Evolutionary conservation across 2,888 invertebrate genomes (phyloP).

Genomic region (Ectropis crepuscularia): DNA sequence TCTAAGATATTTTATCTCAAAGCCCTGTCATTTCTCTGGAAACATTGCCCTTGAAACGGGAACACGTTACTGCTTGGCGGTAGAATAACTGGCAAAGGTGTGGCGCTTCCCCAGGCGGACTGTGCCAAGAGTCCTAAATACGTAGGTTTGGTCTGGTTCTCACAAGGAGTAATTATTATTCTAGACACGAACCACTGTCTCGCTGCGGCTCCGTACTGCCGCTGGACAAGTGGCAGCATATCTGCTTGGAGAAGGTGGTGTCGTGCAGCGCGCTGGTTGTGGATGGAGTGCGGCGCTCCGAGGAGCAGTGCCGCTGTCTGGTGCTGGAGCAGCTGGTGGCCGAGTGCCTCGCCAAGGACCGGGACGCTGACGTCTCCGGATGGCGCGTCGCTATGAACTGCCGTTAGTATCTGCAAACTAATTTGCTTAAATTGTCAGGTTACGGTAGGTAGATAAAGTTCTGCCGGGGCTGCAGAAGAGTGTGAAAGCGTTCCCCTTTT

Average conservation of each 20-base stretch:
- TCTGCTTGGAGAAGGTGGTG: conserved; percentile 91
- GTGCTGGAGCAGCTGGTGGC: conserved; percentile 89
- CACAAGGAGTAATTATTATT: not conserved
- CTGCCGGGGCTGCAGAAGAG: no score
- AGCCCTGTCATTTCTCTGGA: no score
- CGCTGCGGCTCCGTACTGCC: conserved; percentile 87
- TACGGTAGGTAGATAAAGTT: no score
- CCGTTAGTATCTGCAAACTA: conserved; percentile 76
- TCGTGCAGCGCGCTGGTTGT: conserved; percentile 86
- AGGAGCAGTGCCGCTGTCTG: conserved; percentile 87
- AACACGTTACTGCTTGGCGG: no score
- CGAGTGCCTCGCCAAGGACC: conserved; percentile 88
- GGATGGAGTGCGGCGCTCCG: conserved; percentile 64
- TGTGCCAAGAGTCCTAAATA: no score
- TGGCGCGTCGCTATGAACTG: conserved; percentile 91
- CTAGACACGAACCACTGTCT: conserved; percentile 86
- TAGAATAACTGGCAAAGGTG: no score
- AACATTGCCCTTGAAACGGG: no score
- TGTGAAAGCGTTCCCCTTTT: no score
- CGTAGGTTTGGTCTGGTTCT: no score
- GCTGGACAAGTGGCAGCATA: conserved; percentile 88
- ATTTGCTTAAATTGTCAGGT: not conserved
- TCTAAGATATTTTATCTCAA: no score
- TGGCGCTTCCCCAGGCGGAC: no score
- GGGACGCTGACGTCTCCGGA: conserved; percentile 86